Evolutionary conservation across 2,113 vertebrate species (phyloP).

Genomic region (Periophthalmus modestus): DNA sequence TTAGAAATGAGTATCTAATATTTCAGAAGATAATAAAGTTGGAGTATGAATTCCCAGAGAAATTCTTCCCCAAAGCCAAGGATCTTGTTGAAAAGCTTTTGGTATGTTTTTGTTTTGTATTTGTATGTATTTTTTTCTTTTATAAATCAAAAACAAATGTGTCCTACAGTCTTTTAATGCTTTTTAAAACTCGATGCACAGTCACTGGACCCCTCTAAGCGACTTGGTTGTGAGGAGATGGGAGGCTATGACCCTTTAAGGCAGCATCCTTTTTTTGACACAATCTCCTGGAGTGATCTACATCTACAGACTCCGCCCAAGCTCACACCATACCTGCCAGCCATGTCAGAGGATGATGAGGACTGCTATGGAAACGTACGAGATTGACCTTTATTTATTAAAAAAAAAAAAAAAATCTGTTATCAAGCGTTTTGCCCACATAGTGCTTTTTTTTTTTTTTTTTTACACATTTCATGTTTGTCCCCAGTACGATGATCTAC

Average conservation of each 20-base stretch:
- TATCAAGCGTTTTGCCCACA: not conserved
- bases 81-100: constrained; percentile 95
- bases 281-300: constrained; percentile 89
- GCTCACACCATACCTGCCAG: constrained; percentile 94
- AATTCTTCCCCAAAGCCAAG: constrained; percentile 99
- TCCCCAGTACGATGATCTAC: constrained; percentile 93
- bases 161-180: not conserved
- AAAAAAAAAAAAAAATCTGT: too few relatives aligned
- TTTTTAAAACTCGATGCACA: constrained; percentile 49
- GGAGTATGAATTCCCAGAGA: constrained; percentile 99
- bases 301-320: constrained; percentile 94
- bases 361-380: constrained; percentile 98
- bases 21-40: constrained; percentile 99
- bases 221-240: constrained; percentile 97
- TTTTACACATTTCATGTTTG: not conserved
- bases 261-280: constrained; percentile 93
- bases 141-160: too few relatives aligned
- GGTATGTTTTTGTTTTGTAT: constrained; percentile 73
- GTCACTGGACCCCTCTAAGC: constrained; percentile 92
- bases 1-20: constrained; percentile 98
- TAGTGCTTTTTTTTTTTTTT: not conserved
- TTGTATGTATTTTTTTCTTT: not conserved
- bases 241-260: constrained; percentile 89
- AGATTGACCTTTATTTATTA: not conserved
- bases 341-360: constrained; percentile 98